phyloP scores from a whole-genome alignment of 1,140 invertebrate species.

The Pogonognathellus flavescens region DNA sequence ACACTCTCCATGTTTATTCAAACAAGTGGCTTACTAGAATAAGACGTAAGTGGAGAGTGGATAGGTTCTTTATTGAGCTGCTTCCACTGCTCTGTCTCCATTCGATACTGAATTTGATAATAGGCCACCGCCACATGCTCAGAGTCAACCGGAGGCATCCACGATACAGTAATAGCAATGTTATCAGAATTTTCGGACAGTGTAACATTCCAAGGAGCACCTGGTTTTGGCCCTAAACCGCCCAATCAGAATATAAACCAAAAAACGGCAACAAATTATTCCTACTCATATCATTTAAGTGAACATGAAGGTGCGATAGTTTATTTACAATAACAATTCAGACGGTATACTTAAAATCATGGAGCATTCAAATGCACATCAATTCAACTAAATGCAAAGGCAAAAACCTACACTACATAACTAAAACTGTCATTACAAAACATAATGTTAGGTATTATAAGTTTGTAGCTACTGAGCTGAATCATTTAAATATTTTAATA shows the following conservation, averaged over 20 bases:
- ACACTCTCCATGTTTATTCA: no score
- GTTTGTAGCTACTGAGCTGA: no score
- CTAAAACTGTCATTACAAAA: not conserved
- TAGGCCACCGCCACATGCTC: constrained; percentile 79
- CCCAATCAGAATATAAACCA: constrained; percentile 15
- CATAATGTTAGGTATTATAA: no score
- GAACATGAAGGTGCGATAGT: not conserved
- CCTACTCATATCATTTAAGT: not conserved
- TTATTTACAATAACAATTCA: no score
- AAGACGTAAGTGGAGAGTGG: constrained; percentile 87
- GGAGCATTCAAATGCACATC: no score
- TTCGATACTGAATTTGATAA: constrained; percentile 90
- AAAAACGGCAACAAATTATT: constrained; percentile 39
- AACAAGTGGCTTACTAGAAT: constrained; percentile 77
- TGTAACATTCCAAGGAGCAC: constrained; percentile 87
- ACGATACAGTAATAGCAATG: constrained; percentile 74
- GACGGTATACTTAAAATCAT: no score
- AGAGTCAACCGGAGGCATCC: constrained; percentile 63
- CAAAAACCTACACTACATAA: no score
- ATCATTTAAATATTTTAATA: no score
- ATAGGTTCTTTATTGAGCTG: constrained; percentile 88
- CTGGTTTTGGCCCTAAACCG: constrained; percentile 85
- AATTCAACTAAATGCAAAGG: no score
- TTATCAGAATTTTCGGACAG: constrained; percentile 55
- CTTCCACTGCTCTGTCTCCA: constrained; percentile 78